A percentile compares a stretch with the other conserved stretches of the same genome.
phyloP scores from a whole-genome alignment of 1,140 invertebrate species.

The Calycopis cecrops region DNA sequence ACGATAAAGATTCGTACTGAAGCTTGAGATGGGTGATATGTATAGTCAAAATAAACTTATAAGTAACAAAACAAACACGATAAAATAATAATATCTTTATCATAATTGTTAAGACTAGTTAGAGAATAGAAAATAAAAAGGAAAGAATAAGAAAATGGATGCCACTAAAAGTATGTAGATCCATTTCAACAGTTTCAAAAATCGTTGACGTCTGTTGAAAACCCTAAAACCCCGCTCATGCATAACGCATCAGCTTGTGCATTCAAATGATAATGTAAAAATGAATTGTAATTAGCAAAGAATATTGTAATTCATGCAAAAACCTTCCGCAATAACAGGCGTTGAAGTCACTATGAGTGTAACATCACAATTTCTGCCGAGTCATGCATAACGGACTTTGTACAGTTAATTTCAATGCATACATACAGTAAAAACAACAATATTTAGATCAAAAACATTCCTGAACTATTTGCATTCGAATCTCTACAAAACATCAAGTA shows the following conservation, averaged over 20 bases:
- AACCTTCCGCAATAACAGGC: conserved; percentile 22
- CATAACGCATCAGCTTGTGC: conserved; percentile 27
- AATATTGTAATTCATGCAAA: conserved; percentile 26
- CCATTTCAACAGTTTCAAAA: background rate
- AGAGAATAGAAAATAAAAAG: no score
- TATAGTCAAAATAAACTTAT: no score
- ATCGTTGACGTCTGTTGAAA: conserved; percentile 8
- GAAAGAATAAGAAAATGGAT: background rate
- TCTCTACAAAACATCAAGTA: background rate
- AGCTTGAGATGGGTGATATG: no score
- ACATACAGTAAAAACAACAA: conserved; percentile 2
- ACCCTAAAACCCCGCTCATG: conserved; percentile 20
- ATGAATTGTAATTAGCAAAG: conserved; percentile 21
- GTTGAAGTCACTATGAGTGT: conserved; percentile 24
- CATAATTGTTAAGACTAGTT: no score
- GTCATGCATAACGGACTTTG: conserved; percentile 29
- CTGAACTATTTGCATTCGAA: background rate
- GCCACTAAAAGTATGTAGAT: conserved; percentile 16
- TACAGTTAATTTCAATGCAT: no score
- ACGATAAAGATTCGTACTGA: no score
- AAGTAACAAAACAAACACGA: no score
- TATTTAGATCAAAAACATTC: background rate
- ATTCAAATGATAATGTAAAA: conserved; percentile 20
- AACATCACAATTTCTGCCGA: conserved; percentile 30
- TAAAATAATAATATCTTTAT: no score